Conservation (phyloP, 2,113 vertebrate species). For the Ptilorrhoa leucosticta region DNA sequence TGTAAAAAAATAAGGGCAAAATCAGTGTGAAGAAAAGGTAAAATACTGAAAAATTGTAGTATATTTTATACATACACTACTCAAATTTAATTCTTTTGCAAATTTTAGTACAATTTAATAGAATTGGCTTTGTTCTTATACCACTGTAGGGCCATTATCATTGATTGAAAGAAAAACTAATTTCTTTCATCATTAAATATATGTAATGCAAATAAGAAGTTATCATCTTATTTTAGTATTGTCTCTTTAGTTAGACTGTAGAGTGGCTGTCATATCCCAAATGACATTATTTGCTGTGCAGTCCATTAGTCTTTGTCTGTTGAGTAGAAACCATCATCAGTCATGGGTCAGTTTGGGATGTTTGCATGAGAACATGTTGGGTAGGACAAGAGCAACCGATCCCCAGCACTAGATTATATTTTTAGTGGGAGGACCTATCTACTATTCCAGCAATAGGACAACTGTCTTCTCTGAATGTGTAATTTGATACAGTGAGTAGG, state of each 20-base stretch:
- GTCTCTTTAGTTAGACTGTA: neutral
- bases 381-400: neutral
- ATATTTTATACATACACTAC: neutral
- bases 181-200: neutral
- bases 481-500: neutral
- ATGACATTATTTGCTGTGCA: neutral
- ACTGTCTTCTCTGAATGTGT: neutral
- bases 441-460: neutral
- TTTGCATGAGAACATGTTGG: neutral
- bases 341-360: neutral
- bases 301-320: neutral
- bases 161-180: neutral
- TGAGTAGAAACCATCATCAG: neutral
- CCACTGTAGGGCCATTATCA: neutral
- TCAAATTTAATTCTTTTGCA: neutral
- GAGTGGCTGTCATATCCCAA: neutral
- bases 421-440: neutral
- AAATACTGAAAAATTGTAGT: neutral
- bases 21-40: neutral
- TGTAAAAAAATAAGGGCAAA: neutral
- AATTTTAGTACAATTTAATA: neutral
- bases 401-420: neutral
- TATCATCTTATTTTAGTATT: neutral
- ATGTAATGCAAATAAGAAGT: neutral
- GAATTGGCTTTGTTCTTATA: neutral